A percentile compares a stretch with the other conserved stretches of the same genome.
These are phyloP conservation scores for Brienomyrus brachyistius DNA, from an alignment of 2,113 vertebrate genomes.

Conservation along the genomic window DNA sequence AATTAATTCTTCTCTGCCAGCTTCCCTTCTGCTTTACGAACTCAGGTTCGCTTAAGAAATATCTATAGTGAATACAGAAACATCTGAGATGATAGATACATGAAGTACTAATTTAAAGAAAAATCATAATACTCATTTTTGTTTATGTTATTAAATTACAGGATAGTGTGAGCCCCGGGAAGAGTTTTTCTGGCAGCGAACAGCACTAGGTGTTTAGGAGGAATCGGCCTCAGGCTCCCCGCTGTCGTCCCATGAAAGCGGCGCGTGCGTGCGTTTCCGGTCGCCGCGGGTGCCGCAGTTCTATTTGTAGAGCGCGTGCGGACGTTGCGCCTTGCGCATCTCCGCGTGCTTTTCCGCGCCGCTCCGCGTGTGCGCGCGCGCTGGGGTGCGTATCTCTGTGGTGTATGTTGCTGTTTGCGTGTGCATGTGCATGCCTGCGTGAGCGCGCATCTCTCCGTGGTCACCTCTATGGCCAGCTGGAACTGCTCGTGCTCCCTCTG, in stretches of 20 bases:
- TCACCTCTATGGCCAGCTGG: constrained; percentile 96
- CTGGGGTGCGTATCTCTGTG: neutral
- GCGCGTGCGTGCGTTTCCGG: neutral
- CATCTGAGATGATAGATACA: neutral
- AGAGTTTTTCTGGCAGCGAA: neutral
- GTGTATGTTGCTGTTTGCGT: neutral
- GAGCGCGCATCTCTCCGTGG: neutral
- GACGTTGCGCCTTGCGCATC: neutral
- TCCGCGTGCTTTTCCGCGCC: neutral
- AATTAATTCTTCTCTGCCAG: constrained; percentile 16
- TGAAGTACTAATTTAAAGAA: neutral
- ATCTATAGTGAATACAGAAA: neutral
- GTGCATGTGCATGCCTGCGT: constrained; percentile 5
- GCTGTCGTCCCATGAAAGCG: neutral
- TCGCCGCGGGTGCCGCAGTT: neutral
- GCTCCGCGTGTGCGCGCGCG: neutral
- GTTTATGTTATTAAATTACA: neutral
- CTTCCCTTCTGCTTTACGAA: neutral
- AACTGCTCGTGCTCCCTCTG: constrained; percentile 97
- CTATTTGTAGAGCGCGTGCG: neutral
- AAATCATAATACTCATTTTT: neutral
- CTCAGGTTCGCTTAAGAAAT: neutral
- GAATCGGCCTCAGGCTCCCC: neutral
- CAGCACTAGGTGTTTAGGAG: neutral
- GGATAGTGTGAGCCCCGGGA: neutral